Evolutionary conservation across 2,113 vertebrate species (phyloP), one percentile per base, ranked within the genome.

Genomic region (Cephalopterus ornatus): DNA sequence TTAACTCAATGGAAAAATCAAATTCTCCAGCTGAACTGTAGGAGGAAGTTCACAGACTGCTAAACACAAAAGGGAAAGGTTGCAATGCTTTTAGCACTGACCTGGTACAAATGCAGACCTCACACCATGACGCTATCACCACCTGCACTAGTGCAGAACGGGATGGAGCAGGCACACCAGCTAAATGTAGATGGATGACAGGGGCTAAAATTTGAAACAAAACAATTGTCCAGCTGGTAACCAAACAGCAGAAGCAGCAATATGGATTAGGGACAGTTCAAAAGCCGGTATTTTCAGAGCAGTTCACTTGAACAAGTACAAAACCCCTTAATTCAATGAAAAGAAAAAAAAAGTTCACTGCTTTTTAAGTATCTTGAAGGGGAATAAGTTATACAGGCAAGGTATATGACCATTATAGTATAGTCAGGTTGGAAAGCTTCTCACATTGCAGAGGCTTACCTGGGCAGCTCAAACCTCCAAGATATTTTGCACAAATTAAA

Each of bases 101-200:
- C 21, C 50, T 85, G 1, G 14, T 79, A 21, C 75, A 85, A 42
- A 66, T 28, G 62, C 17, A 93, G 22, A 68, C 22, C 39, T 83
- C 53, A 49, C 46, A 58, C 41, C 49, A 19, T 0, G 1, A 11
- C 42, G 32, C 56, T 75, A 30, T 53, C 28, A 85, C 17, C 20
- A n/a, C 21, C 49, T 62, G 58, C 28, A 28, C 20, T 49, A 21
- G 22, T 11, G 41, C 18, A 27, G 53, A 83, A 56, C 0, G 0
- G 14, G 35, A 88, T 13, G 14, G 10, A 94, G 22, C 15, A 76
- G 37, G 7, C 81, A 44, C 0, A 2, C 4, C 46, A 44, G n/a
- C 11, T 33, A 65, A 83, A 94, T 19, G 21, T 37, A 58, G 42
- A 73, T 70, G 55, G 22, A 73, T 62, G 74, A 30, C 37, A 88